Conservation (phyloP, 2,797 vertebrate species). For the Thaleichthys pacificus region DNA sequence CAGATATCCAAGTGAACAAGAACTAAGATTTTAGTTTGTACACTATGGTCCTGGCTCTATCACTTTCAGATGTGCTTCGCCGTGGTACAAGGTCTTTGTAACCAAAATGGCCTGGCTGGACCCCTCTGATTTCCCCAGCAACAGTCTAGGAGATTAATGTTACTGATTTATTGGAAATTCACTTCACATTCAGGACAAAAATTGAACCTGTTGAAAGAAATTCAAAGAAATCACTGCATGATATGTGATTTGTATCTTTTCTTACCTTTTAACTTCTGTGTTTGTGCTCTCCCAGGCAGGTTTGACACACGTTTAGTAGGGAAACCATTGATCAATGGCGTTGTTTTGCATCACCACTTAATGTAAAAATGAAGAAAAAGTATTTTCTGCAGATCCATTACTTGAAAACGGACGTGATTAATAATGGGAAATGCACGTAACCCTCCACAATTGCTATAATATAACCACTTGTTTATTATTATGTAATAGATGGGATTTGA, state of each 20-base stretch:
- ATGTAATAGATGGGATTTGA: too few relatives aligned
- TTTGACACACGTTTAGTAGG: too few relatives aligned
- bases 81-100: slow-evolving; percentile 42
- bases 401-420: too few relatives aligned
- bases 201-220: slow-evolving; percentile 38
- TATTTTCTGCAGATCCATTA: too few relatives aligned
- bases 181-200: slow-evolving; percentile 25
- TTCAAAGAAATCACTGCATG: slow-evolving; percentile 36
- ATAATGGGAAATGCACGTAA: too few relatives aligned
- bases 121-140: slow-evolving; percentile 46
- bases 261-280: background rate
- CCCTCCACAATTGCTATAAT: too few relatives aligned
- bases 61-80: slow-evolving; percentile 57
- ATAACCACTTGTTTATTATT: too few relatives aligned
- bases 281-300: too few relatives aligned
- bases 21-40: slow-evolving; percentile 46
- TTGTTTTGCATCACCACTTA: too few relatives aligned
- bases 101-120: slow-evolving; percentile 49
- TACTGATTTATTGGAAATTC: background rate
- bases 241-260: slow-evolving; percentile 31
- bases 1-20: slow-evolving; percentile 29
- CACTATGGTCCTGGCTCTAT: slow-evolving; percentile 39
- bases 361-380: too few relatives aligned
- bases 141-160: slow-evolving; percentile 26
- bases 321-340: too few relatives aligned